Percentiles rank a stretch among this genome's conserved stretches.
phyloP scores from a whole-genome alignment of 2,888 invertebrate genomes.

The Drosophila mettleri region DNA sequence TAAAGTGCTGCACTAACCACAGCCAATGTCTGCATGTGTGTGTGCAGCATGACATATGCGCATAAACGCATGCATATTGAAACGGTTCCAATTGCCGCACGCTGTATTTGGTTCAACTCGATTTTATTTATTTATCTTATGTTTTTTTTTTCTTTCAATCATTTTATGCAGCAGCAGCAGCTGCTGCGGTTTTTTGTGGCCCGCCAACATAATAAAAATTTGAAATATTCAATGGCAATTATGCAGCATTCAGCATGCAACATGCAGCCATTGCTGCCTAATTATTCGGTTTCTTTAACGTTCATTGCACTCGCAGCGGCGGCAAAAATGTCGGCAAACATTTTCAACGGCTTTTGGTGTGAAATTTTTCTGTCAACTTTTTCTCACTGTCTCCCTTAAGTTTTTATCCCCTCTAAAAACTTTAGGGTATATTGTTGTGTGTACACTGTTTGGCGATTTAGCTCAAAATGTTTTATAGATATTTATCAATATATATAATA shows the following conservation, averaged over 20 bases:
- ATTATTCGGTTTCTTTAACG: constrained; percentile 39
- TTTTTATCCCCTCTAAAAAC: not conserved
- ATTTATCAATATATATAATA: no score
- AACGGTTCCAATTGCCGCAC: constrained; percentile 32
- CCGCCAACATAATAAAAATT: not conserved
- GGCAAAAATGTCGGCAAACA: constrained; percentile 13
- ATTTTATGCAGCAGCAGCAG: constrained; percentile 37
- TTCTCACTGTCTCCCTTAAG: constrained; percentile 2
- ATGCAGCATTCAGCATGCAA: constrained; percentile 6
- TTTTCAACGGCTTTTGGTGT: constrained; percentile 30
- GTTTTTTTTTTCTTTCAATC: constrained; percentile 7
- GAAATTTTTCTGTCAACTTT: constrained; percentile 36
- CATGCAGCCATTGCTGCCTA: constrained; percentile 12
- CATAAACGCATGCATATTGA: constrained; percentile 56
- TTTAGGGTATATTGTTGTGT: not conserved
- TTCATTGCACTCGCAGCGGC: constrained; percentile 42
- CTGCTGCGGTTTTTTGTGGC: constrained; percentile 13
- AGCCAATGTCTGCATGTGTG: not conserved
- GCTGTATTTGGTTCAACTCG: constrained; percentile 16
- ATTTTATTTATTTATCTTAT: constrained; percentile 1
- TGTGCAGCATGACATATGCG: constrained; percentile 46
- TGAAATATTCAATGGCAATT: constrained; percentile 30
- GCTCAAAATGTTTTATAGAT: no score
- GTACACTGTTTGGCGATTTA: no score
- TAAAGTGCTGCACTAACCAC: constrained; percentile 11